Evolutionary conservation across 2,888 invertebrate genomes (phyloP), one percentile per base, ranked within the genome.

Genomic region (Drosophila demipolita): DNA sequence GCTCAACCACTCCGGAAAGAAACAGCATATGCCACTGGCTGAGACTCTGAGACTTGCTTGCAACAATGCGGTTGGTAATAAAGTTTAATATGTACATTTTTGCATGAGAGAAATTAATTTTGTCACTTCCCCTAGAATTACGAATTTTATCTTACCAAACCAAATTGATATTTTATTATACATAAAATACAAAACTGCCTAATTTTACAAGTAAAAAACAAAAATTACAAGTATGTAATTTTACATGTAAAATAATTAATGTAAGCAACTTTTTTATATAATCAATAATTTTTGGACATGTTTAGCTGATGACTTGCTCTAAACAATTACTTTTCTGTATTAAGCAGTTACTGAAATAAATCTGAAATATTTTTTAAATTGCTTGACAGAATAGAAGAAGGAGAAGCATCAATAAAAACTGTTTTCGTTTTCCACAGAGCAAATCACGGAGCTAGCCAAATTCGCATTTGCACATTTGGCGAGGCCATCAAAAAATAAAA

Each of bases 401-500:
- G 9, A 20, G 11, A 42, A 20, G 26, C 8, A 32, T 32, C 4
- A 9, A 58, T 20, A 33, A 20, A 33, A 33, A 17, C 17, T 12
- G 23, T 12, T 26, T 36, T 12, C 15, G 2, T 6, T 36, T 59
- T 8, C 0, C 15, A 9, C n/a, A n/a, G n/a, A 12, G n/a, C 33
- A 59, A 49, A 59, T 12, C 52, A 52, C 12, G 11, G 9, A 45
- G 26, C 29, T 48, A 17, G 15, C 32, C 17, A 64, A 57, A 63
- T 45, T 3, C 64, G 40, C 54, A 40, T 50, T 67, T 65, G 49
- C 65, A 55, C 33, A 48, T 40, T 65, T 29, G 53, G 33, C 36
- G 1, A 74, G 70, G 70, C 74, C 74, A 68, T 79, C 9, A 11
- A 35, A 26, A 26, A 54, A 52, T 49, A 66, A 60, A 57, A 76